Conservation (phyloP, 2,797 vertebrate genomes). For the Erpetoichthys calabaricus region DNA sequence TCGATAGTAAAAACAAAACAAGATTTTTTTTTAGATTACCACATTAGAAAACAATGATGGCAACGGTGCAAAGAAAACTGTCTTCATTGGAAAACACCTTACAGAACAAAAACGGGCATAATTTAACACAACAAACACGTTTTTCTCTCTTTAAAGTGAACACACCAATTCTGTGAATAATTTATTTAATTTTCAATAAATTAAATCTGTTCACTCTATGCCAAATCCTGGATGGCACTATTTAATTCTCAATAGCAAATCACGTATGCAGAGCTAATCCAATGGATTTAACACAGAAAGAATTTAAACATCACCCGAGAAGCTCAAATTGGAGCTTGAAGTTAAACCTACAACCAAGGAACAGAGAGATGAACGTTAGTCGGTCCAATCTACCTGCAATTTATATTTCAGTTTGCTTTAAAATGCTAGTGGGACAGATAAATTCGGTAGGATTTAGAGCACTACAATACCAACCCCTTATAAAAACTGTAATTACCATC, state of each 20-base stretch:
- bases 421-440: no score
- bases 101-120: conserved; percentile 7
- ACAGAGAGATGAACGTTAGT: no score
- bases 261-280: conserved; percentile 44
- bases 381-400: no score
- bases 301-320: conserved; percentile 26
- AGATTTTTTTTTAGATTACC: no score
- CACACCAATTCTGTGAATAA: conserved; percentile 43
- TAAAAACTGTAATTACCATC: no score
- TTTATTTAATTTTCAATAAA: conserved; percentile 46
- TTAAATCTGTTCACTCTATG: conserved; percentile 38
- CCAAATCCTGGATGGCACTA: conserved; percentile 41
- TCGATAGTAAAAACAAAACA: no score
- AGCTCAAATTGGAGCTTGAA: conserved; percentile 19
- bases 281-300: conserved; percentile 31
- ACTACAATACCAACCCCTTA: no score
- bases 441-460: no score
- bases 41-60: no score
- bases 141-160: conserved; percentile 43
- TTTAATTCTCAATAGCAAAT: conserved; percentile 36
- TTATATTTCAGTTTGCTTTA: no score
- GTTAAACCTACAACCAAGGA: conserved; percentile 16
- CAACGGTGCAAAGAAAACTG: no score
- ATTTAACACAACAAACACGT: conserved; percentile 32
- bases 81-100: background rate